phyloP scores from a whole-genome alignment of 2,113 vertebrate species.

The Mustelus asterias region DNA sequence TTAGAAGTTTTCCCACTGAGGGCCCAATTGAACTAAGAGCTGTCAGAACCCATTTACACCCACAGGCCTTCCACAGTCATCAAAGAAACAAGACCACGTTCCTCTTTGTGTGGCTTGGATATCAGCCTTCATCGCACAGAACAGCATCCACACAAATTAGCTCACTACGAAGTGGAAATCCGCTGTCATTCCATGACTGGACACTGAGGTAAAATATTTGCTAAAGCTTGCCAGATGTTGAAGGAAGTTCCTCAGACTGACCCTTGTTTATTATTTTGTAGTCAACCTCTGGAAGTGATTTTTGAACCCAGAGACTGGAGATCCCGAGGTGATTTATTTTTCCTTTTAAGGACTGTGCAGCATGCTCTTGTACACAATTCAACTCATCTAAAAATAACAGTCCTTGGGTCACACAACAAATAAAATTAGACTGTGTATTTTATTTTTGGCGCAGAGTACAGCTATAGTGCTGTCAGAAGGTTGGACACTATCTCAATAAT shows the following conservation, averaged over 20 bases:
- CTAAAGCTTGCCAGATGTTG: neutral
- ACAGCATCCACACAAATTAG: neutral
- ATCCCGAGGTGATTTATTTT: neutral
- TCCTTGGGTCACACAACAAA: neutral
- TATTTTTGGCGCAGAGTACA: neutral
- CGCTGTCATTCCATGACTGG: neutral
- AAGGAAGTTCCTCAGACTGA: neutral
- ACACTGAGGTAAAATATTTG: neutral
- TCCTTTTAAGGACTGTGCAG: neutral
- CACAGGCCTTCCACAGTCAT: neutral
- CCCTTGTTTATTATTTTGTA: neutral
- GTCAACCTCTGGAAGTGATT: conserved; percentile 3
- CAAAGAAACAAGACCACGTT: neutral
- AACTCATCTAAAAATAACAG: neutral
- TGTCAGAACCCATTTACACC: neutral
- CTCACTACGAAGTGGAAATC: neutral
- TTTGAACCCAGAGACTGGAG: neutral
- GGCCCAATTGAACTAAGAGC: neutral
- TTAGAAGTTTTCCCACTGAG: neutral
- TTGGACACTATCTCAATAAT: neutral
- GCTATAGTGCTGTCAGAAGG: neutral
- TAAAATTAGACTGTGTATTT: neutral
- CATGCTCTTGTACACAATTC: neutral
- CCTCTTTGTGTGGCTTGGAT: neutral
- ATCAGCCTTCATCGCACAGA: neutral